Base-by-base conservation (phyloP, 2,113 vertebrate genomes). In the Athene noctua region DNA sequence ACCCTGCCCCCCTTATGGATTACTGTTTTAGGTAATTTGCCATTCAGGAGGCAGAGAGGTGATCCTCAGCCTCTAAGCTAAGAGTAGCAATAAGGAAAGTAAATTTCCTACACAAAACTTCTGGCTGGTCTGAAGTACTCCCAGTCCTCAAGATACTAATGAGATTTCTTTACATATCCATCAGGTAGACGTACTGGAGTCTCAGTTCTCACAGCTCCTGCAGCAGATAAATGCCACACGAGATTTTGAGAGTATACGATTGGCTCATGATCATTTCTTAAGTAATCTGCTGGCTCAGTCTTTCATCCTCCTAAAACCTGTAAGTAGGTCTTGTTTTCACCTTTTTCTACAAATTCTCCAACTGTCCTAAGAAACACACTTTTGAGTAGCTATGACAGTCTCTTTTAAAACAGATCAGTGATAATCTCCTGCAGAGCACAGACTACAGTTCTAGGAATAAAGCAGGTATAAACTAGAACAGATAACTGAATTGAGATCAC, bases 221-320 rank as follows among this genome's bases (percentile, higher is more conserved):
- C 99, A 99, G 94, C 99, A 99, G 88, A 99, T 99, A 97, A 99
- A 99, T 46, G 98, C 99, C 86, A 99, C 99, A 2, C 97, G 99
- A 85, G 99, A 99, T 96, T 99, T 99, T 80, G 99, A 99, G 98
- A 99, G 99, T 92, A 99, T 99, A 97, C 97, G 99, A 71, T 6
- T 99, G 98, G 99, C 99, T 88, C 99, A 99, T 0, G 99, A 99
- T 96, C 99, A 99, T 92, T 99, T 99, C 97, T 97, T 99, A 74
- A 99, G 99, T 92, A 99, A 99, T 94, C 98, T 99, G 77, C 96
- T 99, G 58, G 99, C 99, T 71, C 99, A 99, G 97, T 99, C 99
- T 91, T 99, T 99, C 98, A 99, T 99, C 94, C 98, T 99, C 58
- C 97, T 99, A 79, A 99, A 99, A 94, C 99, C 99, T 70, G 99